Conservation (phyloP, 2,888 invertebrate species). For the Deilephila elpenor region DNA sequence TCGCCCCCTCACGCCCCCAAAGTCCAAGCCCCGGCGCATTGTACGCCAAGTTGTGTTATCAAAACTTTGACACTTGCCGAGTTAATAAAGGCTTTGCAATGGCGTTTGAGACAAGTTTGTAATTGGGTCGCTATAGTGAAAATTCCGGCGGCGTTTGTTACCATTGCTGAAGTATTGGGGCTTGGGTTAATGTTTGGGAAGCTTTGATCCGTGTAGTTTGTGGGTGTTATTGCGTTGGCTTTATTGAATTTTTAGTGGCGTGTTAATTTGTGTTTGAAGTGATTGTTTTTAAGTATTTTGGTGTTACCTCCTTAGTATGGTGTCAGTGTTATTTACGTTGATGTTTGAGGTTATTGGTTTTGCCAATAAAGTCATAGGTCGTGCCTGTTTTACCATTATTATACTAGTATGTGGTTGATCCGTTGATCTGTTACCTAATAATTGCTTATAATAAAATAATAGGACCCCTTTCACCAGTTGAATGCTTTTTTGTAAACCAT, state of each 20-base stretch:
- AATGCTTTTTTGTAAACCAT: neutral
- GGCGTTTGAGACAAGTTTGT: constrained; percentile 37
- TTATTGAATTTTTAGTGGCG: neutral
- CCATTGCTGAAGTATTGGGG: neutral
- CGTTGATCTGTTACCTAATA: too few species aligned
- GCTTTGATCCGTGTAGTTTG: neutral
- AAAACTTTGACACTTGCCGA: constrained; percentile 49
- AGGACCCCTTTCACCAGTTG: too few species aligned
- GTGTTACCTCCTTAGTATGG: too few species aligned
- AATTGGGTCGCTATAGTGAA: constrained; percentile 36
- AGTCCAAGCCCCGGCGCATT: neutral
- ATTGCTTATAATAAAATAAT: too few species aligned
- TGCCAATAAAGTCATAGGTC: too few species aligned
- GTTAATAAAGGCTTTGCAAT: constrained; percentile 37
- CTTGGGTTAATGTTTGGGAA: neutral
- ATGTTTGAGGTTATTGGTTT: too few species aligned
- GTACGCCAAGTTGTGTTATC: constrained; percentile 37
- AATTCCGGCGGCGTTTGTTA: neutral
- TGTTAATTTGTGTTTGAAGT: neutral
- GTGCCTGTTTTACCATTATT: too few species aligned
- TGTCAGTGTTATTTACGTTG: too few species aligned
- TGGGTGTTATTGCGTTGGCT: neutral
- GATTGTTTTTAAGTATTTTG: neutral
- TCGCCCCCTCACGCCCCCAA: neutral
- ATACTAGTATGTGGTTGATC: too few species aligned